Evolutionary conservation across 64 coral and sea anemone species (phyloP).

Genomic region (Acropora tenuis): DNA sequence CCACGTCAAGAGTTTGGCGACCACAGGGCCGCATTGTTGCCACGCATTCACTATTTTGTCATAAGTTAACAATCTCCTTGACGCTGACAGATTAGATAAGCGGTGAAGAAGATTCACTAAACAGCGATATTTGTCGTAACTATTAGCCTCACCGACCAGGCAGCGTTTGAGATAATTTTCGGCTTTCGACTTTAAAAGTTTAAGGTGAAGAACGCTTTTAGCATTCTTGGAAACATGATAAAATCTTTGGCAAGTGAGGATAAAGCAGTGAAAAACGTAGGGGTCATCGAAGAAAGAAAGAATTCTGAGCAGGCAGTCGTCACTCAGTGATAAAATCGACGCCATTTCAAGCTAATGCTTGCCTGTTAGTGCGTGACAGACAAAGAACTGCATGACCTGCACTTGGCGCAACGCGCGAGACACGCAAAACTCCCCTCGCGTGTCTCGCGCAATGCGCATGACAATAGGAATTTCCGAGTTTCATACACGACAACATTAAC

Average conservation of each 20-base stretch:
- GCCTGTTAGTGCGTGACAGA: too few relatives aligned
- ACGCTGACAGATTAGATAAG: background rate
- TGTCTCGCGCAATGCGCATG: too few relatives aligned
- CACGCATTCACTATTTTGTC: slow-evolving; percentile 62
- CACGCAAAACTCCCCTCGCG: too few relatives aligned
- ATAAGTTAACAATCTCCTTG: slow-evolving; percentile 24
- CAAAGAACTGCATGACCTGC: too few relatives aligned
- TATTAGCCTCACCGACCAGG: slow-evolving; percentile 6
- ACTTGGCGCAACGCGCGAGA: too few relatives aligned
- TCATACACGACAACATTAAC: too few relatives aligned
- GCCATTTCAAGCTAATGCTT: background rate
- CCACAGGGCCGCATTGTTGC: slow-evolving; percentile 69
- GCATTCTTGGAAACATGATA: slow-evolving; percentile 31
- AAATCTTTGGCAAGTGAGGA: slow-evolving; percentile 63
- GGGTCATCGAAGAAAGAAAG: slow-evolving; percentile 25
- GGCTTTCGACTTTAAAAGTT: slow-evolving; percentile 40
- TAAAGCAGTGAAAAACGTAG: slow-evolving; percentile 26
- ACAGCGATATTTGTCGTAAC: slow-evolving; percentile 23
- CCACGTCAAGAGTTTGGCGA: slow-evolving; percentile 72
- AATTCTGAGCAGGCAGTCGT: slow-evolving; percentile 56
- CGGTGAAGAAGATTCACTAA: slow-evolving; percentile 12
- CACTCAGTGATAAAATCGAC: slow-evolving; percentile 44
- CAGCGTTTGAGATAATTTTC: slow-evolving; percentile 58
- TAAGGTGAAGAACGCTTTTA: slow-evolving; percentile 27
- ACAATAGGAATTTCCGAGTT: too few relatives aligned